Evolutionary conservation across 2,113 vertebrate species (phyloP).

Genomic region (Ailurus styani): DNA sequence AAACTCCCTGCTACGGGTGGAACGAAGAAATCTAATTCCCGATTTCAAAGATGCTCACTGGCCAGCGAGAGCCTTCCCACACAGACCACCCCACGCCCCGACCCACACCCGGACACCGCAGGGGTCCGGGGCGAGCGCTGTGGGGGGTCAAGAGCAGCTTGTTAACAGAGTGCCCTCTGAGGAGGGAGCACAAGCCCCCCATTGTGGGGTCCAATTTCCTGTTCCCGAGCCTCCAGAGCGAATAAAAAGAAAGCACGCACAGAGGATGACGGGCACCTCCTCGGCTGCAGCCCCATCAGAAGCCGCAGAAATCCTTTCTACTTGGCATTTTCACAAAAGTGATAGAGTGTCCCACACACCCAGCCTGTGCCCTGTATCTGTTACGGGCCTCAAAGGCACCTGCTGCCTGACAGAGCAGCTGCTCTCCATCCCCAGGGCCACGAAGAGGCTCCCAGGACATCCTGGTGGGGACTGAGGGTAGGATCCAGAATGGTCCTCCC

Average conservation of each 20-base stretch:
- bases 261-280: background rate
- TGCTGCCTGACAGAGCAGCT: background rate
- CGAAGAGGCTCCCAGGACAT: background rate
- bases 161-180: conserved; percentile 42
- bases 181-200: background rate
- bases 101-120: rapidly evolving
- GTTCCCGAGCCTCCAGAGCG: rapidly evolving
- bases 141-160: background rate
- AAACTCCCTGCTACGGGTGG: background rate
- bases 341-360: background rate
- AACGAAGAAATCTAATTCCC: background rate
- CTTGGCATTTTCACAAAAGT: background rate
- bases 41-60: background rate
- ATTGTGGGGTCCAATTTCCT: conserved; percentile 14
- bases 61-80: background rate
- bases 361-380: rapidly evolving
- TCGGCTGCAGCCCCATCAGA: background rate
- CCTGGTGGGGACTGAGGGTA: background rate
- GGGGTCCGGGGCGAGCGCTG: background rate
- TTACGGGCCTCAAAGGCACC: background rate
- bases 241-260: background rate
- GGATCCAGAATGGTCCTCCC: background rate
- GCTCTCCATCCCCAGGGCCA: background rate
- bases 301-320: background rate
- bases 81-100: background rate